These are phyloP conservation scores for Drosophila planitibia DNA, from an alignment of 2,888 invertebrate species.

Conservation along the genomic window DNA sequence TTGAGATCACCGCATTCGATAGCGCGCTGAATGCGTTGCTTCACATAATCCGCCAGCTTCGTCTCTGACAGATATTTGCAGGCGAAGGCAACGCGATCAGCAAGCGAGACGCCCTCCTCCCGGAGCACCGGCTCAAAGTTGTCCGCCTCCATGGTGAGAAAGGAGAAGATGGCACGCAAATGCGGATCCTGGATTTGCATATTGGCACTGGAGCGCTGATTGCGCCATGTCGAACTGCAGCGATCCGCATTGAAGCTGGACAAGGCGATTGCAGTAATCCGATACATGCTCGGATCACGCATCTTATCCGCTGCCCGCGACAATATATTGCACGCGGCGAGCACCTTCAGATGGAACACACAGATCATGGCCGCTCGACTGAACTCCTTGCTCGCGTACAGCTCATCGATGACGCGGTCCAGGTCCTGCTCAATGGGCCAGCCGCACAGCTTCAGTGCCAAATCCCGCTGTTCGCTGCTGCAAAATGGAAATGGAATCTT, in stretches of 20 bases:
- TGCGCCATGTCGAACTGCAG: constrained; percentile 90
- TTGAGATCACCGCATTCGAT: constrained; percentile 92
- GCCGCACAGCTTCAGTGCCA: constrained; percentile 94
- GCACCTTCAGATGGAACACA: constrained; percentile 94
- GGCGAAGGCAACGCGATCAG: constrained; percentile 96
- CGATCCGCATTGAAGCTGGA: constrained; percentile 95
- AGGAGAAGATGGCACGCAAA: constrained; percentile 95
- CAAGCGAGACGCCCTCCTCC: constrained; percentile 93
- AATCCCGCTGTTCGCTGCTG: constrained; percentile 89
- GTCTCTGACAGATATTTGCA: constrained; percentile 93
- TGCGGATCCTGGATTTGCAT: constrained; percentile 94
- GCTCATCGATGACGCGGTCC: constrained; percentile 88
- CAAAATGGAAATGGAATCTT: constrained; percentile 4
- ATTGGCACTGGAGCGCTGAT: constrained; percentile 90
- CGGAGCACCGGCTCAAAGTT: constrained; percentile 92
- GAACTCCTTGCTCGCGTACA: constrained; percentile 90
- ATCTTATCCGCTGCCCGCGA: constrained; percentile 88
- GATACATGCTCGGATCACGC: constrained; percentile 83
- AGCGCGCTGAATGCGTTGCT: constrained; percentile 89
- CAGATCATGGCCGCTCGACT: constrained; percentile 96
- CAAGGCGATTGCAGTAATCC: constrained; percentile 90
- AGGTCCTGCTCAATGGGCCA: constrained; percentile 94
- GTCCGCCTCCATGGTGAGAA: constrained; percentile 92
- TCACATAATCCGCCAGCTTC: constrained; percentile 92
- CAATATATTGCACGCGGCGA: constrained; percentile 93